A percentile compares a stretch with the other conserved stretches of the same genome.
phyloP scores from a whole-genome alignment of 2,888 invertebrate species.

The Netelia virgata region DNA sequence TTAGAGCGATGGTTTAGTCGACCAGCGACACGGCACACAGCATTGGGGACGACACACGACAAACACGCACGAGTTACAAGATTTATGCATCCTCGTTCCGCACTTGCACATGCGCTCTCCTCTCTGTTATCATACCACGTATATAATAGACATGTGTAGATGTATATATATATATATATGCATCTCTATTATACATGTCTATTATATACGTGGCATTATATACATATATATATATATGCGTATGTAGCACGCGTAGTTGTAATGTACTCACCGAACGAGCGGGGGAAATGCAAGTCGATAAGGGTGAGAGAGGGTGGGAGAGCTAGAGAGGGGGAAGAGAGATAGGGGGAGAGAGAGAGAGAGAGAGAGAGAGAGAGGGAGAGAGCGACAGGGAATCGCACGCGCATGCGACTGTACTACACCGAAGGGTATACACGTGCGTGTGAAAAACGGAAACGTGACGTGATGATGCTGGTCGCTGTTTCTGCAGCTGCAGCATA shows the following conservation, averaged over 20 bases:
- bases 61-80: constrained; percentile 43
- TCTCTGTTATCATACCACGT: constrained; percentile 13
- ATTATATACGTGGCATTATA: no score
- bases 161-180: not conserved
- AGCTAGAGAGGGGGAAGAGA: not conserved
- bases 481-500: constrained; percentile 46
- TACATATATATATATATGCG: not conserved
- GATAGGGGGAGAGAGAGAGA: constrained; percentile 15
- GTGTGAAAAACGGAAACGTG: constrained; percentile 66
- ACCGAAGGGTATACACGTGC: constrained; percentile 62
- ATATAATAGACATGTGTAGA: not conserved
- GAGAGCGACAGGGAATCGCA: constrained; percentile 26
- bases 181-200: no score
- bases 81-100: constrained; percentile 60
- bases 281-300: constrained; percentile 38
- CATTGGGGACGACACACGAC: constrained; percentile 21
- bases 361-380: constrained; percentile 14
- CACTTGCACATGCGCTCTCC: constrained; percentile 25
- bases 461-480: constrained; percentile 38
- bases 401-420: constrained; percentile 20
- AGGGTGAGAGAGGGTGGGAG: constrained; percentile 1
- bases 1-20: not conserved
- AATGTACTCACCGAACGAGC: constrained; percentile 12
- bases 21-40: not conserved
- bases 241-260: constrained; percentile 14